Evolutionary conservation across 2,113 vertebrate genomes (phyloP), one percentile per base, ranked within the genome.

Genomic region (Thamnaconus septentrionalis): DNA sequence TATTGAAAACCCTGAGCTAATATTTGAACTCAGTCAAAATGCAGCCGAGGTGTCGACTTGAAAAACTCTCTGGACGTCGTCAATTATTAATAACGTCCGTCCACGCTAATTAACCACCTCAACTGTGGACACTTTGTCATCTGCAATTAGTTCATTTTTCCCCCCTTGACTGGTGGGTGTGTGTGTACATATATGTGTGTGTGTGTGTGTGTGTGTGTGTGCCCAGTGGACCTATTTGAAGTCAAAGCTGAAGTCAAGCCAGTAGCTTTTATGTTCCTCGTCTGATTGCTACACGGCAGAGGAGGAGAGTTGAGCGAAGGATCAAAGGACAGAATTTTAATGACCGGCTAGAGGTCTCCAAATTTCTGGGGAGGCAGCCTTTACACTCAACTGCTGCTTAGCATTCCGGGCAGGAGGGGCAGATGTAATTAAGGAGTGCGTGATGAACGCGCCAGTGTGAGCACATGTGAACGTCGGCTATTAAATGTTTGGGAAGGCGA

Each of bases 311-410:
- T 56, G 59, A 73, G 67, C 71, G 42, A 53, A 52, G 70, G 81
- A 87, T 88, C 81, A 89, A 86, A 89, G 69, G 55, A 69, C 65
- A 50, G 76, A 83, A 88, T 87, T 79, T 87, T 87, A 87, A 87
- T 82, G 77, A 87, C 70, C 81, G 69, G 70, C 71, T 45, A 46
- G 71, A 67, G 61, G 72, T 76, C 72, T 45, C 46, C 63, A 73
- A 50, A 71, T 10, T 61, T 85, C 73, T 71, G 52, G 74, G 61
- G 81, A 64, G 12, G 56, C 63, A 12, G 60, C 68, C 78, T 86
- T 69, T 69, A 66, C 53, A 59, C 72, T 72, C 59, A 75, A 75
- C 77, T 72, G 71, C 77, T 80, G 76, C 72, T 88, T 85, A 82
- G 78, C 80, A 88, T 87, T 83, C 82, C 64, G 78, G 74, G 74